Base-by-base conservation (phyloP, 2,797 vertebrate species). In the Urophycis tenuis region DNA sequence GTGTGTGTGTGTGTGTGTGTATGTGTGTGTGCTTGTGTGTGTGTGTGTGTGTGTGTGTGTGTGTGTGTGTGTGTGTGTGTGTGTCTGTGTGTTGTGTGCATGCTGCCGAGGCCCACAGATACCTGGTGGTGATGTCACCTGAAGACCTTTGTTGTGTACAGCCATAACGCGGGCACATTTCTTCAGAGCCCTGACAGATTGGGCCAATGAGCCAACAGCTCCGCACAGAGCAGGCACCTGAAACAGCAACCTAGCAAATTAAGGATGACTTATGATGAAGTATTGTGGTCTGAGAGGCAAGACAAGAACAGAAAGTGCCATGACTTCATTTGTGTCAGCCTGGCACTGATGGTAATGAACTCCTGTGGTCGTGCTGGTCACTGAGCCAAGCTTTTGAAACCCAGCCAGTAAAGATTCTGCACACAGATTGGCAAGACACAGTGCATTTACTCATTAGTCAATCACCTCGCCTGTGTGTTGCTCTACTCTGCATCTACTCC, bases 321-420 rank as follows among this genome's bases (percentile, higher is more conserved):
- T 91, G 89, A 92, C 90, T 92, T 91, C 80, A 92, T 93, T 92
- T 92, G 92, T 88, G 89, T 92, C 91, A 89, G 87, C 87, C 82
- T 86, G 81, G 89, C 89, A 87, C 87, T 88, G 91, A 93, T 85
- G 83, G 83, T 92, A 92, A 93, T 93, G 91, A 92, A 92, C 91
- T 92, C 90, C 90, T 92, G 92, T 75, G 89, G 92, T 91, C 82
- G 82, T 84, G 75, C 78, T 74, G 84, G 89, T 90, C 84, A 85
- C 82, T 0, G 78, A 89, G 87, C 91, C 89, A 89, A 87, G 82
- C 76, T 86, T 87, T 79, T 84, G 83, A 88, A 88, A 88, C 87
- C 85, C 82, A 86, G 88, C 87, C 84, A 83, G 82, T 30, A 41
- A 88, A 85, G 82, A 88, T 84, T 49, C 77, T 69, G 81, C 81